Base-by-base conservation (phyloP, 2,797 vertebrate genomes). In the Enteromius fasciolatus region DNA sequence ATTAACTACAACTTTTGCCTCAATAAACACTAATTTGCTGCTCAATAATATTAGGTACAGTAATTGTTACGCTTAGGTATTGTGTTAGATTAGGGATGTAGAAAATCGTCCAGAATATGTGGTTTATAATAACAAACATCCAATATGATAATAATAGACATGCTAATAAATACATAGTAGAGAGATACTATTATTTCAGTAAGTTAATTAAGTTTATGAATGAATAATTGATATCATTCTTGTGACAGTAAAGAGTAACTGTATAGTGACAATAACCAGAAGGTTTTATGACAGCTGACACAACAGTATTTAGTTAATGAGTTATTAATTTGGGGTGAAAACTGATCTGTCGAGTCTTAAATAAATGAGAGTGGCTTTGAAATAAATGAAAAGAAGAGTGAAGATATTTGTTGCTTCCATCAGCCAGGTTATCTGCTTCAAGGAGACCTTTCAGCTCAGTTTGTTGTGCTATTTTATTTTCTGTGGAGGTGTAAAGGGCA, bases 361-460 rank as follows among this genome's bases (percentile, higher is more conserved):
- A 48, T 28, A 50, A 50, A 11, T 5, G 4, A n/a, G 1, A 36
- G 10, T 52, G 28, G 18, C 18, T 54, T 74, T 5, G 5, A 54
- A 72, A 72, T 3, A 12, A 33, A 1, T 3, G 8, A 20, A 46
- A 46, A 54, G 0, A 41, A 25, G n/a, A 18, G 52, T 2, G 23
- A 8, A 15, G 18, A 41, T 57, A 54, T 23, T 25, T 59, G 18
- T 36, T 54, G 11, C 20, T 9, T 75, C 11, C 36, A 14, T 59
- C 73, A 59, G 25, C 10, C 6, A 59, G 36, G 7, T 9, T 15
- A n/a, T 28, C 6, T 44, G 17, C 44, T 50, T 66, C 41, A n/a
- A 3, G 5, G 25, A 80, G 18, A 80, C 18, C 67, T 31, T 33
- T 59, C 3, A 61, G 67, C n/a, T 80, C 36, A 80, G 66, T 59